Evolutionary conservation across 2,888 invertebrate species (phyloP).

Genomic region (Clusia tigrina): DNA sequence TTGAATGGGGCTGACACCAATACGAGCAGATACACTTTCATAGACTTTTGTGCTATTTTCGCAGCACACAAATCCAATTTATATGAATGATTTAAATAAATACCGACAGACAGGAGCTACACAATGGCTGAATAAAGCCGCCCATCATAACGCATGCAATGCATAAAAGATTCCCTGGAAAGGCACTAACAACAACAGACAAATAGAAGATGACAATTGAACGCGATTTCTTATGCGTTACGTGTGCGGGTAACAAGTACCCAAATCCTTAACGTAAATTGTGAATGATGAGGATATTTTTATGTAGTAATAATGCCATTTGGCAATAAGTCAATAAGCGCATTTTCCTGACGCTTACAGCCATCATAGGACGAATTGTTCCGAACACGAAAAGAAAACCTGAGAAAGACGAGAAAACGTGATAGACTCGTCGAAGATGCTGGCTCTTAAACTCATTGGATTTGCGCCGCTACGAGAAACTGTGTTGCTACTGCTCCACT

Average conservation of each 20-base stretch:
- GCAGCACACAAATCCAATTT: neutral
- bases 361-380: neutral
- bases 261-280: neutral
- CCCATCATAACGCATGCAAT: too few species aligned
- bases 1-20: neutral
- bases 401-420: neutral
- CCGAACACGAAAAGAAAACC: too few species aligned
- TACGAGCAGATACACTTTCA: neutral
- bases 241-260: neutral
- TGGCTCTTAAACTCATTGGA: neutral
- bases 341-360: slow-evolving; percentile 33
- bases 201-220: neutral
- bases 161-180: neutral
- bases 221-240: neutral
- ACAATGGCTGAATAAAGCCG: neutral
- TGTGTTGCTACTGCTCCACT: neutral
- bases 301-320: slow-evolving; percentile 31
- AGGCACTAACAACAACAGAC: neutral
- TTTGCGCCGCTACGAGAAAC: neutral
- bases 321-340: slow-evolving; percentile 56
- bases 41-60: too few species aligned
- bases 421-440: neutral
- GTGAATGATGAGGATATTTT: slow-evolving; percentile 3
- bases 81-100: neutral
- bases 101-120: neutral